These are phyloP conservation scores for Bombus waltoni DNA, from an alignment of 1,140 invertebrate genomes.

Conservation along the genomic window DNA sequence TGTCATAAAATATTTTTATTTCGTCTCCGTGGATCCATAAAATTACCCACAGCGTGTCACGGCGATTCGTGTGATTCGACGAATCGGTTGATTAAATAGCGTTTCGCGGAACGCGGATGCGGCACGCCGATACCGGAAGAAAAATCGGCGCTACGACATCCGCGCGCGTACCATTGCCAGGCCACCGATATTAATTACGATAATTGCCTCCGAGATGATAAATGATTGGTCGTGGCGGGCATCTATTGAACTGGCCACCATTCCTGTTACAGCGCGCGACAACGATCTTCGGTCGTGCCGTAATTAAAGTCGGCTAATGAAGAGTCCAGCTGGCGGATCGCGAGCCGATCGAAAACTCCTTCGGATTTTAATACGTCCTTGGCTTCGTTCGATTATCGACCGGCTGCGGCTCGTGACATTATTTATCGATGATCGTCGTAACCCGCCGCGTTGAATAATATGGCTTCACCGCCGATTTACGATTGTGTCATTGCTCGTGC, in stretches of 20 bases:
- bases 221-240: constrained; percentile 69
- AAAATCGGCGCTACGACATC: constrained; percentile 52
- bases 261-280: constrained; percentile 63
- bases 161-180: constrained; percentile 20
- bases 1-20: background rate
- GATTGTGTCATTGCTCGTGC: background rate
- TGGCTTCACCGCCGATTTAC: background rate
- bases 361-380: constrained; percentile 29
- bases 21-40: too few species aligned
- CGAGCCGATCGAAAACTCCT: background rate
- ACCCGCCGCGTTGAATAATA: background rate
- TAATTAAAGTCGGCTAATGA: constrained; percentile 80
- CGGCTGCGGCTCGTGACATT: background rate
- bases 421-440: background rate
- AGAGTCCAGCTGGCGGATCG: constrained; percentile 69
- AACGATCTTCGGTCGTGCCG: constrained; percentile 74
- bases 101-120: too few species aligned
- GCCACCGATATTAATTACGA: constrained; percentile 78
- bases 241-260: constrained; percentile 65
- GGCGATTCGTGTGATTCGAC: too few species aligned
- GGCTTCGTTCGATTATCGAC: background rate
- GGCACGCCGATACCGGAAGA: constrained; percentile 4
- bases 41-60: too few species aligned
- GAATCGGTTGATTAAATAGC: too few species aligned
- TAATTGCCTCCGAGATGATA: constrained; percentile 77